Percentiles rank a stretch among this genome's conserved stretches.
Conservation (phyloP, 2,888 invertebrate species). For the Cephus rjabovi region DNA sequence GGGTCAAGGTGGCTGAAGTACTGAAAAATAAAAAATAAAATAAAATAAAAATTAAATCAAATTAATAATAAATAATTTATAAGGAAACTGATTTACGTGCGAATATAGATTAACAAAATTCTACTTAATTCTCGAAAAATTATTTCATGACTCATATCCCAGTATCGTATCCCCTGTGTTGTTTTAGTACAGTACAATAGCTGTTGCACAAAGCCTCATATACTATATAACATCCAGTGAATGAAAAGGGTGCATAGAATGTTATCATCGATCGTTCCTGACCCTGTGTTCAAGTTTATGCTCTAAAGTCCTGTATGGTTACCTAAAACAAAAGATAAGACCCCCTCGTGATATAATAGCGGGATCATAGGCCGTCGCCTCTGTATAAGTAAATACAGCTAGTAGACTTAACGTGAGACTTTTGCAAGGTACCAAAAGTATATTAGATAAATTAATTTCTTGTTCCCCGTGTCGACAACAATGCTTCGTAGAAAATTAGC, state of each 20-base stretch:
- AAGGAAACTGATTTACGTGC: not conserved
- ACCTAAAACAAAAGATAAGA: not conserved
- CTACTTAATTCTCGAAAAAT: not conserved
- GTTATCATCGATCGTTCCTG: not conserved
- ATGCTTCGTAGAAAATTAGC: not conserved
- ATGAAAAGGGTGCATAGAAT: not conserved
- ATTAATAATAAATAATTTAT: not conserved
- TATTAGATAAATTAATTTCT: not conserved
- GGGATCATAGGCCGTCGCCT: not conserved
- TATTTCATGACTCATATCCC: not conserved
- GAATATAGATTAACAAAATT: not conserved
- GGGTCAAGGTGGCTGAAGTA: not conserved
- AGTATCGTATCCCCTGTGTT: not conserved
- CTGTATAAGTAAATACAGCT: not conserved
- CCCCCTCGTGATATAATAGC: not conserved
- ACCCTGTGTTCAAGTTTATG: not conserved
- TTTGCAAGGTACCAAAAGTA: not conserved
- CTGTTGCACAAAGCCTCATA: not conserved
- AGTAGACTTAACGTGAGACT: not conserved
- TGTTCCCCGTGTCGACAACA: not conserved
- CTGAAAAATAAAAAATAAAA: not conserved
- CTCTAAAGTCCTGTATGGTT: not conserved
- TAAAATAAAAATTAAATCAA: too few species aligned
- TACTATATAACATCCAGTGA: not conserved
- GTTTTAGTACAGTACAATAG: not conserved